These are phyloP conservation scores for Excalfactoria chinensis DNA, from an alignment of 2,113 vertebrate genomes.

Conservation along the genomic window DNA sequence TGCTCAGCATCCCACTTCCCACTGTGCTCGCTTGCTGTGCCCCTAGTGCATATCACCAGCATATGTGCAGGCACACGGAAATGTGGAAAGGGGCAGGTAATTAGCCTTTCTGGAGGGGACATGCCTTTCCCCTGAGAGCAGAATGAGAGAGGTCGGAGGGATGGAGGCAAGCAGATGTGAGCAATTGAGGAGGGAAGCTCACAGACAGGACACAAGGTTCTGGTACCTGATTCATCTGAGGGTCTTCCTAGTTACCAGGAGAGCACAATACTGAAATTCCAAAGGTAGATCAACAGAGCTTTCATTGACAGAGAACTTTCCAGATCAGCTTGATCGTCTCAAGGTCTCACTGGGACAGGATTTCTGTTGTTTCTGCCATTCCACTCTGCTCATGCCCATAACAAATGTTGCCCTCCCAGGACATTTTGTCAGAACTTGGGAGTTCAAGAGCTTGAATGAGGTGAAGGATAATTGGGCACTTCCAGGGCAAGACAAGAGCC, in stretches of 20 bases:
- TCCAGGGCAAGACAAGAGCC: neutral
- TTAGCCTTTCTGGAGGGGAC: slow-evolving; percentile 38
- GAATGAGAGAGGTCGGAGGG: slow-evolving; percentile 1
- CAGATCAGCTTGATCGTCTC: neutral
- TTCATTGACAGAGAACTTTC: neutral
- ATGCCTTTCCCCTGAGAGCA: slow-evolving; percentile 49
- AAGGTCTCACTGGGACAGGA: neutral
- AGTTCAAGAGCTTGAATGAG: neutral
- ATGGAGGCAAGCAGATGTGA: slow-evolving; percentile 44
- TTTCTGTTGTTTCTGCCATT: rapidly evolving
- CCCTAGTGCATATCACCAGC: neutral
- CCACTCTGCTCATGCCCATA: neutral
- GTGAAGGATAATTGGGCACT: rapidly evolving
- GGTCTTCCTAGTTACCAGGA: neutral
- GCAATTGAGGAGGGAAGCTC: neutral
- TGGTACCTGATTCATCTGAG: neutral
- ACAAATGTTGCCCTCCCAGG: neutral
- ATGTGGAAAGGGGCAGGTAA: slow-evolving; percentile 9
- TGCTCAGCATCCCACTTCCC: slow-evolving; percentile 15
- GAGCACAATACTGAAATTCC: neutral
- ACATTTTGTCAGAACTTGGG: neutral
- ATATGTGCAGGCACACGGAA: neutral
- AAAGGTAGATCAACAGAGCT: neutral
- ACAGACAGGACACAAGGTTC: neutral
- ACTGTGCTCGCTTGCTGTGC: rapidly evolving